Conservation (phyloP, 2,113 vertebrate species). For the Nothocercus julius region DNA sequence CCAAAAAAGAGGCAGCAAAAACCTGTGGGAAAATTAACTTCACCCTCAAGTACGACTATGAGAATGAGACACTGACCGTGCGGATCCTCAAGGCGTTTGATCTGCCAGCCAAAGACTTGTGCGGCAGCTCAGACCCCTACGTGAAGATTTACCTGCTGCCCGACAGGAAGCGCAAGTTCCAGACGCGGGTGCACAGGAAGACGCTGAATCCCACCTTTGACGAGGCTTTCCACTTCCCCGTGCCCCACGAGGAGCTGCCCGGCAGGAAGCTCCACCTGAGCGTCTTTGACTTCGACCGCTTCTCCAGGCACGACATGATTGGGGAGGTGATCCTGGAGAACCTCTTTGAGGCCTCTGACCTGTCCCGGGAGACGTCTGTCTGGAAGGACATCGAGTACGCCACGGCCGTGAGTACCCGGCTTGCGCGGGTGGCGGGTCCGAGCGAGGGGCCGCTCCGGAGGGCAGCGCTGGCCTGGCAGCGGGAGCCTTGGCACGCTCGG, state of each 20-base stretch:
- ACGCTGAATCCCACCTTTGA: constrained; percentile 95
- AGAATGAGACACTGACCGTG: constrained; percentile 90
- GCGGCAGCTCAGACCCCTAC: constrained; percentile 96
- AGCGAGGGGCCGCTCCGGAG: neutral
- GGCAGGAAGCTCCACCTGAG: constrained; percentile 85
- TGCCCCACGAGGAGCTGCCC: constrained; percentile 82
- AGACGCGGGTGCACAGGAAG: constrained; percentile 97
- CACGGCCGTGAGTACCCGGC: constrained; percentile 77
- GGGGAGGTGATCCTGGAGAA: constrained; percentile 88
- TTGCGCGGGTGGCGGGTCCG: neutral
- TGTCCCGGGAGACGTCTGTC: constrained; percentile 84
- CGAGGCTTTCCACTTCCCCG: constrained; percentile 93
- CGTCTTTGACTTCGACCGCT: constrained; percentile 88
- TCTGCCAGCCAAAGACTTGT: constrained; percentile 97
- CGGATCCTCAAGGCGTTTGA: constrained; percentile 92
- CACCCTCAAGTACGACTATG: constrained; percentile 94
- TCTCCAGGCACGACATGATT: constrained; percentile 88
- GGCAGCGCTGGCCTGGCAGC: neutral
- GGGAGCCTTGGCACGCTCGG: neutral
- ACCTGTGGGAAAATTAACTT: constrained; percentile 96
- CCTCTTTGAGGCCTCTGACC: constrained; percentile 83
- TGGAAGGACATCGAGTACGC: constrained; percentile 89
- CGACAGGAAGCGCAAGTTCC: constrained; percentile 96
- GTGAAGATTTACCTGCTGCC: constrained; percentile 98
- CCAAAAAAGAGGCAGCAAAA: constrained; percentile 85